These are phyloP conservation scores for Venturia canescens DNA, from an alignment of 1,140 invertebrate genomes.

Conservation along the genomic window DNA sequence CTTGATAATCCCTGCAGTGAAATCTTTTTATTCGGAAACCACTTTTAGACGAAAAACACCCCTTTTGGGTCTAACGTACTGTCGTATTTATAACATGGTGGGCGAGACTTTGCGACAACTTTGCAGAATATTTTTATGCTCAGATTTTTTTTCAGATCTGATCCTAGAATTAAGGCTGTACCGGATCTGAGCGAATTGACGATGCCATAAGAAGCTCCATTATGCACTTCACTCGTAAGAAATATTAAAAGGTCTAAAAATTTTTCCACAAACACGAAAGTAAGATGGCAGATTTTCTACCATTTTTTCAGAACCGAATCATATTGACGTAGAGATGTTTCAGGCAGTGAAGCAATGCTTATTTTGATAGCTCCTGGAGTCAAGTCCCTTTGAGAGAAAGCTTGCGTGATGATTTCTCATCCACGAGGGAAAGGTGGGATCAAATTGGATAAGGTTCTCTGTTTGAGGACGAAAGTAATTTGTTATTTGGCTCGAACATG, in stretches of 20 bases:
- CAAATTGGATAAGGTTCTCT: conserved; percentile 22
- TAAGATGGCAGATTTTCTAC: background rate
- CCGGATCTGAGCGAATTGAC: too few relatives aligned
- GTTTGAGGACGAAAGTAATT: background rate
- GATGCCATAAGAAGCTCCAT: too few relatives aligned
- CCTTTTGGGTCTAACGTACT: conserved; percentile 57
- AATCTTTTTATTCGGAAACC: conserved; percentile 41
- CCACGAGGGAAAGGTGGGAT: conserved; percentile 3
- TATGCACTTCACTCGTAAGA: too few relatives aligned
- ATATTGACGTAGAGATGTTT: too few relatives aligned
- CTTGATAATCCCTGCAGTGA: conserved; percentile 45
- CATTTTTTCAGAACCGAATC: conserved; percentile 10
- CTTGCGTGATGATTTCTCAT: too few relatives aligned
- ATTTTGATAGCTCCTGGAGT: too few relatives aligned
- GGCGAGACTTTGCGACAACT: conserved; percentile 52
- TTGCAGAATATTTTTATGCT: conserved; percentile 57
- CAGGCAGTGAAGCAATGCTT: too few relatives aligned
- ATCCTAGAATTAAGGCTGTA: conserved; percentile 49
- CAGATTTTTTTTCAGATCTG: conserved; percentile 51
- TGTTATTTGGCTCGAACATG: too few relatives aligned
- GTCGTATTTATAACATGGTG: conserved; percentile 53
- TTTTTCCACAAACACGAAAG: too few relatives aligned
- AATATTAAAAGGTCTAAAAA: too few relatives aligned
- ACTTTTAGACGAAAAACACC: conserved; percentile 49
- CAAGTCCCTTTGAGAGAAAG: too few relatives aligned